These are phyloP conservation scores for Parapsyche elsis DNA, from an alignment of 1,140 invertebrate genomes.

Conservation along the genomic window DNA sequence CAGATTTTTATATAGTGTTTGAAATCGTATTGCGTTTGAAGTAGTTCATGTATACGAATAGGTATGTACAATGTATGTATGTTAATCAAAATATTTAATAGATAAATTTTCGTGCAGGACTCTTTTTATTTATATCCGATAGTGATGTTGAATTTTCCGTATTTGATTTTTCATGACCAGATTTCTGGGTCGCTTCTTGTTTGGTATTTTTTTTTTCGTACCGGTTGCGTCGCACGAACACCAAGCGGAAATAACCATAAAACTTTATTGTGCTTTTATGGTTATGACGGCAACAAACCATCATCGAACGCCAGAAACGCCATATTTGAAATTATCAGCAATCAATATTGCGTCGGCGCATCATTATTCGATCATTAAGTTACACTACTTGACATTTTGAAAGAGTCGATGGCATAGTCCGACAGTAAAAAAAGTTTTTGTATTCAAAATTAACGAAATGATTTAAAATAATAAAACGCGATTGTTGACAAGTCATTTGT, in stretches of 20 bases:
- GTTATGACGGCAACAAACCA: slow-evolving; percentile 49
- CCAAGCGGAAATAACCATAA: slow-evolving; percentile 46
- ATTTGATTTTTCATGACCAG: not conserved
- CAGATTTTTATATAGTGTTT: too few relatives aligned
- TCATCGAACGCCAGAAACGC: slow-evolving; percentile 44
- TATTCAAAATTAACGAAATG: not conserved
- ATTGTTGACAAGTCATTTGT: too few relatives aligned
- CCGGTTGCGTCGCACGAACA: slow-evolving; percentile 2
- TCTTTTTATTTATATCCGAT: not conserved
- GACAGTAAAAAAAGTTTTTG: not conserved
- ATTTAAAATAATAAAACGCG: not conserved
- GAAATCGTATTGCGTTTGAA: too few relatives aligned
- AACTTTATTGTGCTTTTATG: slow-evolving; percentile 54
- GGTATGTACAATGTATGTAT: too few relatives aligned
- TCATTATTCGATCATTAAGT: slow-evolving; percentile 35
- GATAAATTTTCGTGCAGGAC: not conserved
- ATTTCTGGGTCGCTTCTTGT: not conserved
- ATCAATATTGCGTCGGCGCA: slow-evolving; percentile 41
- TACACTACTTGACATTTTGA: slow-evolving; percentile 14
- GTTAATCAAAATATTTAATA: not conserved
- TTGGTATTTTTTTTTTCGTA: not conserved
- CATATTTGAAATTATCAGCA: slow-evolving; percentile 54
- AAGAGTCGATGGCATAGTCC: not conserved
- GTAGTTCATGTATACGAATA: too few relatives aligned
- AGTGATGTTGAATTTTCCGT: too few relatives aligned